Percentiles rank a stretch among this genome's conserved stretches.
phyloP scores from a whole-genome alignment of 2,113 vertebrate genomes.

The Meriones unguiculatus region DNA sequence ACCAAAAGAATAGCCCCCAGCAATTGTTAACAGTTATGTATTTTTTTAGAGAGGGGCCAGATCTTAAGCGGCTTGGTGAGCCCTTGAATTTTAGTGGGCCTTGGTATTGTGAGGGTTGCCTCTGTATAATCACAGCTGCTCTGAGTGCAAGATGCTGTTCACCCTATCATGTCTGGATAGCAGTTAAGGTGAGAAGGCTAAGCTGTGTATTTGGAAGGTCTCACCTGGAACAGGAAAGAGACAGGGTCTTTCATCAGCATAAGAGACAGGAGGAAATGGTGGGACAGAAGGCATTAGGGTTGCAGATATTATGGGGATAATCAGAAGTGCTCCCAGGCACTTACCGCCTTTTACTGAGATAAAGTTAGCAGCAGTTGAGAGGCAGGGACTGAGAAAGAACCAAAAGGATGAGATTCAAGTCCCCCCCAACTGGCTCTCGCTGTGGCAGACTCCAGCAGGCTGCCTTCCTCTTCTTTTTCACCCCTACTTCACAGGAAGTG shows the following conservation, averaged over 20 bases:
- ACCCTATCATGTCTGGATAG: background rate
- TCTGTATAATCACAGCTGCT: background rate
- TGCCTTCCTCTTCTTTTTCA: background rate
- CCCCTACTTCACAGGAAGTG: background rate
- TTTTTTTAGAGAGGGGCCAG: background rate
- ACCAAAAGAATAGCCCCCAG: background rate
- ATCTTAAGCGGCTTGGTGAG: background rate
- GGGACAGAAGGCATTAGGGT: background rate
- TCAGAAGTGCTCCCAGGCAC: background rate
- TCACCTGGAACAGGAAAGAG: background rate
- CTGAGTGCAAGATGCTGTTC: background rate
- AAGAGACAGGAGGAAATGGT: background rate
- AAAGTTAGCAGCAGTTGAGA: background rate
- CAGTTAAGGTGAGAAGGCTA: background rate
- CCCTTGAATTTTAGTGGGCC: background rate
- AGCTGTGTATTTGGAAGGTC: background rate
- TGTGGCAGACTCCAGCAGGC: background rate
- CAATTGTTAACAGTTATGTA: background rate
- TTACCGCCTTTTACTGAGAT: background rate
- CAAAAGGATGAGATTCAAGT: background rate
- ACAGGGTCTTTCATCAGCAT: background rate
- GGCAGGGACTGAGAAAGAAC: background rate
- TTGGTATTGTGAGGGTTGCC: background rate
- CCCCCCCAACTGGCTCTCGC: background rate
- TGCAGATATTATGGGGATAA: conserved; percentile 3